phyloP scores from a whole-genome alignment of 2,888 invertebrate species.

The Macaria liturata region DNA sequence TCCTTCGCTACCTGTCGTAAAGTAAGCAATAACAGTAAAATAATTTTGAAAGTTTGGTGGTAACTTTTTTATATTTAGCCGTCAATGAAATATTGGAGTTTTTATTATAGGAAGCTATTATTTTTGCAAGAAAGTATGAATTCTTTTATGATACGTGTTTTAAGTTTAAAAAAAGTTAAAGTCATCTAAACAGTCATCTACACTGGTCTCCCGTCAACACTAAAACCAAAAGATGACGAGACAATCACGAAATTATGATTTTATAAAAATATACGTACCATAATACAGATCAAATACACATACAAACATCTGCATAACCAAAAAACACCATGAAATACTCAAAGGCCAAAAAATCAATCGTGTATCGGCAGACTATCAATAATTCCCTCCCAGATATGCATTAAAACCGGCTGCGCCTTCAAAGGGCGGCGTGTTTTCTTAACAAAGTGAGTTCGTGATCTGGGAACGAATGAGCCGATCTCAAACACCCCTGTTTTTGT shows the following conservation, averaged over 20 bases:
- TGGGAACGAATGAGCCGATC: constrained; percentile 67
- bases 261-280: no score
- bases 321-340: constrained; percentile 25
- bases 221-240: no score
- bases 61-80: constrained; percentile 13
- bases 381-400: constrained; percentile 77
- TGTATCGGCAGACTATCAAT: constrained; percentile 64
- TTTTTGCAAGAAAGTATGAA: no score
- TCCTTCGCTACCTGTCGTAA: constrained; percentile 19
- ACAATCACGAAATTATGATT: no score
- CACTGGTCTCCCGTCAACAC: no score
- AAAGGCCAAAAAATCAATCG: constrained; percentile 54
- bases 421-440: constrained; percentile 77
- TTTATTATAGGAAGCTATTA: not conserved
- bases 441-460: constrained; percentile 79
- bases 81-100: constrained; percentile 12
- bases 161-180: no score
- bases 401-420: constrained; percentile 72
- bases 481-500: constrained; percentile 73
- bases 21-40: constrained; percentile 20
- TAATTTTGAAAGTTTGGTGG: constrained; percentile 21
- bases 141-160: no score
- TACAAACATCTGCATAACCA: no score
- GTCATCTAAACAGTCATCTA: no score
- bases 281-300: no score